Conservation (phyloP, 2,888 invertebrate genomes). For the Noctuana brunneofusca region DNA sequence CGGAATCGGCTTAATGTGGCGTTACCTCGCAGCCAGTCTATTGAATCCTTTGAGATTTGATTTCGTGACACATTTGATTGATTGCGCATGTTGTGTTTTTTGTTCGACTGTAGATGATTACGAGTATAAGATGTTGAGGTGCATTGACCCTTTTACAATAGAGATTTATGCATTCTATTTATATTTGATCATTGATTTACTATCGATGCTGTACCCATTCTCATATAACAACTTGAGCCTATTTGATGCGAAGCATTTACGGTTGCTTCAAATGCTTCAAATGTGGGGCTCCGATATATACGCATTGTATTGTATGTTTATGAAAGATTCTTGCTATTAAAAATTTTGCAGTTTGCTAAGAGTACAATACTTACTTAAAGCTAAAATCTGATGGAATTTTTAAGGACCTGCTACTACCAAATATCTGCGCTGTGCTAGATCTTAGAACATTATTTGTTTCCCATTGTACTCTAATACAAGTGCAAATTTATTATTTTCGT, state of each 20-base stretch:
- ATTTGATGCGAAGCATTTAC: neutral
- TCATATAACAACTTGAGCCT: neutral
- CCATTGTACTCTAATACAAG: neutral
- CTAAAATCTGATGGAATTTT: neutral
- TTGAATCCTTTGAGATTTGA: slow-evolving; percentile 33
- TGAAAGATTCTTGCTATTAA: neutral
- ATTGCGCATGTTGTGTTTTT: slow-evolving; percentile 32
- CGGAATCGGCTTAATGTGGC: slow-evolving; percentile 9
- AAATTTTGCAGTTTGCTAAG: too few species aligned
- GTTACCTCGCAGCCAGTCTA: slow-evolving; percentile 16
- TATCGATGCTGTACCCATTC: slow-evolving; percentile 13
- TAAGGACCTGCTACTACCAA: neutral
- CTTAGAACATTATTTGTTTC: neutral
- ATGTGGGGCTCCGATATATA: neutral
- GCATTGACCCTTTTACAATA: slow-evolving; percentile 30
- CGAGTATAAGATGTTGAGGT: slow-evolving; percentile 10
- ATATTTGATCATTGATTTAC: slow-evolving; percentile 25
- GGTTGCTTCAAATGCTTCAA: slow-evolving; percentile 1
- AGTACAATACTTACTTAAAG: neutral
- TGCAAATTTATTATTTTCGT: neutral
- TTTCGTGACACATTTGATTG: slow-evolving; percentile 34
- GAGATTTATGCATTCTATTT: slow-evolving; percentile 19
- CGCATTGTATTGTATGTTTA: neutral
- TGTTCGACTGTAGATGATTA: slow-evolving; percentile 19
- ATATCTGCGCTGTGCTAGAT: neutral